phyloP scores from a whole-genome alignment of 2,888 invertebrate genomes.

The Hirtodrosophila alboralis region DNA sequence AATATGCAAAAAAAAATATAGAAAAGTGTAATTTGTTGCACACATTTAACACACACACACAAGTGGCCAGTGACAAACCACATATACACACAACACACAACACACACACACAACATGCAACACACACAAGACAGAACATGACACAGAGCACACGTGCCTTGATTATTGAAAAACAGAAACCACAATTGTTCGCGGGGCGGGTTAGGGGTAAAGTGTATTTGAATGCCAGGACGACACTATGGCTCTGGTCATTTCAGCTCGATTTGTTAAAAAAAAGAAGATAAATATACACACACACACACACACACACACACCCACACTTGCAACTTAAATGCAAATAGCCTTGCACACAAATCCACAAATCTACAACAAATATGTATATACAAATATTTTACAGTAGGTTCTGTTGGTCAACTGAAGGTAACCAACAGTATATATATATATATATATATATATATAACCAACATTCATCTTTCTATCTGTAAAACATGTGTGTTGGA shows the following conservation, averaged over 20 bases:
- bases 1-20: too few species aligned
- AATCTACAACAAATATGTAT: slow-evolving; percentile 42
- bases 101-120: slow-evolving; percentile 7
- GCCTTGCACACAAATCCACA: slow-evolving; percentile 19
- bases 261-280: slow-evolving; percentile 62
- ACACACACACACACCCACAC: slow-evolving; percentile 1
- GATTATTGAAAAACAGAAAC: slow-evolving; percentile 60
- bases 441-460: too few species aligned
- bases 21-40: slow-evolving; percentile 28
- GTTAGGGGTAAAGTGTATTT: slow-evolving; percentile 8
- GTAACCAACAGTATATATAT: slow-evolving; percentile 45
- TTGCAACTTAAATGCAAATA: slow-evolving; percentile 13
- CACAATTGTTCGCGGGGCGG: slow-evolving; percentile 40
- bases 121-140: not conserved
- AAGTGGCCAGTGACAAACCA: slow-evolving; percentile 31
- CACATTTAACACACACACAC: slow-evolving; percentile 28
- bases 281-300: slow-evolving; percentile 35
- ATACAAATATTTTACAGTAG: slow-evolving; percentile 65
- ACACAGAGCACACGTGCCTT: slow-evolving; percentile 36
- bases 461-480: slow-evolving; percentile 42
- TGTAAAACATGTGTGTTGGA: slow-evolving; percentile 4
- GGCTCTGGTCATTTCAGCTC: slow-evolving; percentile 67
- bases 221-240: slow-evolving; percentile 39
- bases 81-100: slow-evolving; percentile 19
- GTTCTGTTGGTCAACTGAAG: slow-evolving; percentile 75